Percentiles rank a stretch among this genome's conserved stretches.
Conservation (phyloP, 2,113 vertebrate species). For the Phainopepla nitens region DNA sequence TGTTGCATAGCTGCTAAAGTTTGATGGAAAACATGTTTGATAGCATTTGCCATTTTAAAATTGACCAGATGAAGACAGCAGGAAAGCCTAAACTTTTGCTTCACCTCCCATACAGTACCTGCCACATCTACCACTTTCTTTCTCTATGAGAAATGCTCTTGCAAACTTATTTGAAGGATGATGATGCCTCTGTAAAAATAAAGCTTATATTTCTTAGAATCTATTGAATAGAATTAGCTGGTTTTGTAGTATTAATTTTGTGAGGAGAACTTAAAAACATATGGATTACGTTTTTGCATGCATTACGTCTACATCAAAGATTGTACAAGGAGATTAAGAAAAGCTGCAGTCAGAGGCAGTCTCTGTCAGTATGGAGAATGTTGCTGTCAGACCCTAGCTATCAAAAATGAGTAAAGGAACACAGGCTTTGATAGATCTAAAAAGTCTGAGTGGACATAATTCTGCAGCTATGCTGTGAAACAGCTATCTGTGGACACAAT, state of each 20-base stretch:
- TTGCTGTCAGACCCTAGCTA: not conserved
- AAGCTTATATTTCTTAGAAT: not conserved
- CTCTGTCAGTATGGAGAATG: not conserved
- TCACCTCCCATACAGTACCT: not conserved
- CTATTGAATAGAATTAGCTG: not conserved
- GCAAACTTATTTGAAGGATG: not conserved
- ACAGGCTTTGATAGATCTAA: not conserved
- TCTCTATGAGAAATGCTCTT: not conserved
- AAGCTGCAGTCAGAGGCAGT: not conserved
- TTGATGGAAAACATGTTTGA: not conserved
- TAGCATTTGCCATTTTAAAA: not conserved
- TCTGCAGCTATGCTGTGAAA: not conserved
- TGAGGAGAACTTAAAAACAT: not conserved
- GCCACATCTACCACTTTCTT: not conserved
- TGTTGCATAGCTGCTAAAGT: not conserved
- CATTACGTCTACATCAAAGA: not conserved
- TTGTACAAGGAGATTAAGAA: not conserved
- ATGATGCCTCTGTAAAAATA: not conserved
- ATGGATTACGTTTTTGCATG: not conserved
- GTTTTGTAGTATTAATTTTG: not conserved
- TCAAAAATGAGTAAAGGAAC: not conserved
- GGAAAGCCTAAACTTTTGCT: not conserved
- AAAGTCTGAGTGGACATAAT: not conserved
- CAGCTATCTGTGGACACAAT: not conserved
- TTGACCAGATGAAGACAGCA: not conserved